These are phyloP conservation scores for Typhlichthys eigenmanni DNA, from an alignment of 2,797 vertebrate species.

Conservation along the genomic window DNA sequence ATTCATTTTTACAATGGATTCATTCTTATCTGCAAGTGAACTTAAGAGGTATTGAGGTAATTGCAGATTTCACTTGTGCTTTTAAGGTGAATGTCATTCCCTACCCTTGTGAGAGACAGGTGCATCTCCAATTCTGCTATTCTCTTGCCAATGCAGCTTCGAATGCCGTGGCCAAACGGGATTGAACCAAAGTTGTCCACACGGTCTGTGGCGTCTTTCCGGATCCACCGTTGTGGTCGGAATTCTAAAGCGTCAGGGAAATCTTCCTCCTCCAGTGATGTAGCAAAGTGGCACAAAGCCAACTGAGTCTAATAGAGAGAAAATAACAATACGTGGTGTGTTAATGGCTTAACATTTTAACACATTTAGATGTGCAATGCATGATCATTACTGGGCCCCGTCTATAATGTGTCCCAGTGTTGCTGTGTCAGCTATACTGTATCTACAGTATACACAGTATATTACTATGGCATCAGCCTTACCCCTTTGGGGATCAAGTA, in stretches of 20 bases:
- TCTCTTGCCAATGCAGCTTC: constrained; percentile 88
- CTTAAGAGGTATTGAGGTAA: too few relatives aligned
- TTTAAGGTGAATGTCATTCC: constrained; percentile 5
- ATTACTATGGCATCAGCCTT: constrained; percentile 49
- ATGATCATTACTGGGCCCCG: constrained; percentile 31
- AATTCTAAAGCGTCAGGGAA: constrained; percentile 81
- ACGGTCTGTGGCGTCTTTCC: constrained; percentile 80
- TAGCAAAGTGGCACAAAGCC: constrained; percentile 91
- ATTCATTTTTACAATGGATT: too few relatives aligned
- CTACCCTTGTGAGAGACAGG: constrained; percentile 84
- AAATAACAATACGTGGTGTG: not conserved
- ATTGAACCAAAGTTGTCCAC: constrained; percentile 93
- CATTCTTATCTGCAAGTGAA: too few relatives aligned
- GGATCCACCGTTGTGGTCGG: constrained; percentile 86
- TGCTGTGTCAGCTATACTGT: not conserved
- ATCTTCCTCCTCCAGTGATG: constrained; percentile 84
- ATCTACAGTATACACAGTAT: not conserved
- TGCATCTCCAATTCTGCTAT: constrained; percentile 91
- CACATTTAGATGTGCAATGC: constrained; percentile 37
- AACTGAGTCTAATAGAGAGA: constrained; percentile 82
- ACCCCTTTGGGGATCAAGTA: constrained; percentile 95
- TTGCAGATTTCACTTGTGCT: not conserved
- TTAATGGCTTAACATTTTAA: constrained; percentile 16
- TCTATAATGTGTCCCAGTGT: constrained; percentile 17
- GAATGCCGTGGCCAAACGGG: constrained; percentile 90